These are phyloP conservation scores for Drosophila asahinai DNA, from an alignment of 1,140 invertebrate genomes.

Conservation along the genomic window DNA sequence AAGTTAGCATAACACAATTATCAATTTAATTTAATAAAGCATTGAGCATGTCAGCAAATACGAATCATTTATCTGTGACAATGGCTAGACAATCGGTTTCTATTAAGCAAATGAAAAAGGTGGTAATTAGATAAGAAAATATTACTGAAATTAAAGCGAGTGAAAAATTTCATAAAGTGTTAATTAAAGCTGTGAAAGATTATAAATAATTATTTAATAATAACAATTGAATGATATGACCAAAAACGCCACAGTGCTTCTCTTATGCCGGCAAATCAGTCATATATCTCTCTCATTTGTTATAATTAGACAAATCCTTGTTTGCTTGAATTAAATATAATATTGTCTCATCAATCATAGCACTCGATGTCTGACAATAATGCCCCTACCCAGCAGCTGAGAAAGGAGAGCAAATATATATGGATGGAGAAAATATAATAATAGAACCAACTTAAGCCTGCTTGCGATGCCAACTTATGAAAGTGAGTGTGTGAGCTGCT, in stretches of 20 bases:
- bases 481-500: constrained; percentile 14
- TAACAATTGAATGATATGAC: no score
- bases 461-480: constrained; percentile 25
- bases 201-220: background rate
- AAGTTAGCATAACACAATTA: constrained; percentile 33
- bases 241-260: no score
- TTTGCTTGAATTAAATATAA: constrained; percentile 7
- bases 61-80: constrained; percentile 2
- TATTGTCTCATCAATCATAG: constrained; percentile 55
- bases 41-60: constrained; percentile 26
- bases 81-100: background rate
- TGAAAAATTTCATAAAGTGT: background rate
- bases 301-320: constrained; percentile 52
- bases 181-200: background rate
- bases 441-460: constrained; percentile 36
- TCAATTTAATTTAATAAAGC: constrained; percentile 36
- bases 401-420: background rate
- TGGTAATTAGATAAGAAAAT: constrained; percentile 8
- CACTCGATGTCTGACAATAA: constrained; percentile 43
- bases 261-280: background rate
- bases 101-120: background rate
- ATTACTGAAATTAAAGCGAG: background rate
- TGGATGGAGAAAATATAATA: constrained; percentile 22
- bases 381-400: background rate
- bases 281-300: constrained; percentile 35